phyloP scores from a whole-genome alignment of 2,888 invertebrate species.

The Ochropleura plecta region DNA sequence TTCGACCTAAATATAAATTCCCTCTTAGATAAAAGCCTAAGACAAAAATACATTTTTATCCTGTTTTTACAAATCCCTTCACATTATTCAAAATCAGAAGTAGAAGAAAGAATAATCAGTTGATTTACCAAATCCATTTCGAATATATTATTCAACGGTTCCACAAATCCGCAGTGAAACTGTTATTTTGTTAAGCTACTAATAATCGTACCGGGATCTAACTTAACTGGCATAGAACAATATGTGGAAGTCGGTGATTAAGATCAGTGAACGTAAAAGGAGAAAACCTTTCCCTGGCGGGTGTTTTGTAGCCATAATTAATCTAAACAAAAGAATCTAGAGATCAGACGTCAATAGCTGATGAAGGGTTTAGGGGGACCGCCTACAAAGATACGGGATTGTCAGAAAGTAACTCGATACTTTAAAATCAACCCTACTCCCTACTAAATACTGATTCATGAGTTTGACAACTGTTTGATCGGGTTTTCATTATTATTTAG shows the following conservation, averaged over 20 bases:
- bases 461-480: too few species aligned
- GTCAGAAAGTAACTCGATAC: too few species aligned
- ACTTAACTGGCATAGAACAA: slow-evolving; percentile 42
- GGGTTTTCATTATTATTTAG: too few species aligned
- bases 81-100: slow-evolving; percentile 13
- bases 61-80: background rate
- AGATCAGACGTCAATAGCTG: background rate
- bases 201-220: slow-evolving; percentile 25
- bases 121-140: slow-evolving; percentile 20
- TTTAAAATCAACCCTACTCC: too few species aligned
- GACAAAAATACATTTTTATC: background rate
- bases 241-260: slow-evolving; percentile 38
- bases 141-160: slow-evolving; percentile 38
- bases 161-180: slow-evolving; percentile 10
- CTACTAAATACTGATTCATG: too few species aligned
- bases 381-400: too few species aligned
- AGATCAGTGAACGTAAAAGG: background rate
- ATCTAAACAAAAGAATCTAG: slow-evolving; percentile 30
- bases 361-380: background rate
- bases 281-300: background rate
- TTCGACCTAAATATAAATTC: background rate
- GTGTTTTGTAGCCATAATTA: background rate
- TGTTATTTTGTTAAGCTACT: slow-evolving; percentile 33
- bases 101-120: slow-evolving; percentile 4
- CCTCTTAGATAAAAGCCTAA: background rate